Base-by-base conservation (phyloP, 2,113 vertebrate genomes). In the Ammodramus savannarum region DNA sequence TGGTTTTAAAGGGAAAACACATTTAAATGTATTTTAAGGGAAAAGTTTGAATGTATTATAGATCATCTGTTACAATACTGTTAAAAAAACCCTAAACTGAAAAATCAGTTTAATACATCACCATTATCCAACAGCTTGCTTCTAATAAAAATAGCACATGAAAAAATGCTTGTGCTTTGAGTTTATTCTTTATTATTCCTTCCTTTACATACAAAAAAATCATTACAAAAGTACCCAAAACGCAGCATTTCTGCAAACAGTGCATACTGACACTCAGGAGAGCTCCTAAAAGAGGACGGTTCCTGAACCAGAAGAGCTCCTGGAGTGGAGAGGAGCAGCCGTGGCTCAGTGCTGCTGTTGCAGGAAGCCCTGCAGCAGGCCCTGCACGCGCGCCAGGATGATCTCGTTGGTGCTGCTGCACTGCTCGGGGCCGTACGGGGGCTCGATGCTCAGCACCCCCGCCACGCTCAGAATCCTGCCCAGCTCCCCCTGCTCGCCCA, bases 321-420 rank as follows among this genome's bases (percentile, higher is more conserved):
- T 46, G 3, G 54, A 46, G 11, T 6, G 1, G 8, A 6, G 1
- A 1, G n/a, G 20, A 57, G 55, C 13, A 57, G 55, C 19, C 51
- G 10, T 51, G 25, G 49, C 31, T 91, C 73, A 78, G 2, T 85
- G 62, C 8, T 85, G 92, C 17, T 54, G 52, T 19, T 54, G 29
- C 52, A 98, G 95, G 65, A 97, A 98, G 65, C 97, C 97, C 89
- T 97, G 96, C 87, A 99, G 89, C 38, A 99, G 97, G 74, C 97
- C 98, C 92, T 99, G 99, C 59, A 99, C 95, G 9, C 99, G 98
- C 25, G 98, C 98, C 92, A 99, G 96, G 83, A 99, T 99, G 77
- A 99, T 99, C 96, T 99, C 98, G 87, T 99, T 99, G 82, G 98
- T 85, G 89, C 99, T 99, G 95, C 78, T 98, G 96, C 99, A 99